Evolutionary conservation across 1,140 invertebrate species (phyloP), one percentile per base, ranked within the genome.

Genomic region (Mizuhopecten yessoensis): DNA sequence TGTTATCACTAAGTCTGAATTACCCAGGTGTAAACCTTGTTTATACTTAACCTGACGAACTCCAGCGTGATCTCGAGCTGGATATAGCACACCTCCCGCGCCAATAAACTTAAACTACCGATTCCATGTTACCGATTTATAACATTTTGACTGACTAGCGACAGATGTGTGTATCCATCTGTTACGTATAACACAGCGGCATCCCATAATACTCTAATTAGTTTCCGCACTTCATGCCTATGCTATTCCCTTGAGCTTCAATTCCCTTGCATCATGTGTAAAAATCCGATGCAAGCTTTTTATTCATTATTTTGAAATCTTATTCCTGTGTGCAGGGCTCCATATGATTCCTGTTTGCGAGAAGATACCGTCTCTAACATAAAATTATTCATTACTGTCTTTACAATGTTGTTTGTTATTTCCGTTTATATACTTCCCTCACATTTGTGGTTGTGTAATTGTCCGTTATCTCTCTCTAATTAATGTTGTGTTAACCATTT

Each of bases 21-120:
- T 29, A 1, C 57, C 57, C 57, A 75, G 57, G 57, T 75, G 57
- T 75, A 75, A 75, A 75, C 57, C 57, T n/a, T 23, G 11, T 75
- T 5, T 29, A 29, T 75, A 75, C 57, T 75, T 75, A 75, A 75
- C 57, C 57, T 75, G 57, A 75, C 57, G 57, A 75, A 75, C 23
- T 29, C 23, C 57, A 75, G 57, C 57, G n/a, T 75, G 57, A 75
- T 75, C 57, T 29, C 11, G 57, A 75, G 57, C 57, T 75, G 57
- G 17, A 75, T 75, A 75, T 75, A 75, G n/a, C 57, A 75, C 57
- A 75, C 57, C 23, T n/a, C 57, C 23, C 29, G 57, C n/a, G 29
- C 57, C 57, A 29, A 75, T 29, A 75, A 75, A n/a, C 23, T 75
- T 29, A 75, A 29, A 75, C 57, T n/a, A n/a, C 0, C n/a, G 5